These are phyloP conservation scores for Pangasius sanitwongsei DNA, from an alignment of 2,797 vertebrate genomes.

Conservation along the genomic window DNA sequence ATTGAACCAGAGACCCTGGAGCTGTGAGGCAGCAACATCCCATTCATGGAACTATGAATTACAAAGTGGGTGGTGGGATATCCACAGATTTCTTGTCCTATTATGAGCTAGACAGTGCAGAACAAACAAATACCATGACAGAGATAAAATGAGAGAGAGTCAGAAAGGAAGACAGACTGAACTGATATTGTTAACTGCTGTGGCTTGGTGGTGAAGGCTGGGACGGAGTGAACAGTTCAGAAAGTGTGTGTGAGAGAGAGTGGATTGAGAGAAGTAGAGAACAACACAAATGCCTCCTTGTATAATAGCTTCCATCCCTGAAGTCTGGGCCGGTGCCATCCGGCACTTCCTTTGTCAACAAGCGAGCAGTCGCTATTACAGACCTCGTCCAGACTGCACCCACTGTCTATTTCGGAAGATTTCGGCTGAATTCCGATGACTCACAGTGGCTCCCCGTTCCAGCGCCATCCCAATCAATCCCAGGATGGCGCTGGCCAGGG, in stretches of 20 bases:
- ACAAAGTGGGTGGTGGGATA: not conserved
- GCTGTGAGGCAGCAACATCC: not conserved
- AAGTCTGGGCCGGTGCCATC: conserved; percentile 44
- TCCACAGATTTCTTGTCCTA: not conserved
- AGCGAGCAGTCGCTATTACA: conserved; percentile 66
- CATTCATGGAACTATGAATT: conserved; percentile 11
- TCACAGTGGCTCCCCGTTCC: conserved; percentile 40
- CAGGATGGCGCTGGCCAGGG: conserved; percentile 53
- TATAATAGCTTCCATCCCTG: conserved; percentile 78
- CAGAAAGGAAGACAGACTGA: conserved; percentile 45
- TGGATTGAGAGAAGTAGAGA: conserved; percentile 31
- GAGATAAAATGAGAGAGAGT: conserved; percentile 30
- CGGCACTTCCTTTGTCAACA: conserved; percentile 57
- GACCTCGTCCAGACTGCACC: conserved; percentile 69
- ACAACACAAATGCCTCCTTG: conserved; percentile 63
- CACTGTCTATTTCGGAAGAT: conserved; percentile 77
- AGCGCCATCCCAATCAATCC: conserved; percentile 63
- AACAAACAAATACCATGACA: conserved; percentile 33
- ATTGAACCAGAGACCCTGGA: conserved; percentile 4
- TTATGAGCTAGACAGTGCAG: not conserved
- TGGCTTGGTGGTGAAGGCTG: conserved; percentile 56
- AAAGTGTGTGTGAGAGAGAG: conserved; percentile 54
- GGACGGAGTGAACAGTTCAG: conserved; percentile 33
- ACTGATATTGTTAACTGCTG: conserved; percentile 26
- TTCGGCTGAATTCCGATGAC: conserved; percentile 64